Evolutionary conservation across 1,140 invertebrate genomes (phyloP), one percentile per base, ranked within the genome.

Genomic region (Anagrus nilaparvatae): DNA sequence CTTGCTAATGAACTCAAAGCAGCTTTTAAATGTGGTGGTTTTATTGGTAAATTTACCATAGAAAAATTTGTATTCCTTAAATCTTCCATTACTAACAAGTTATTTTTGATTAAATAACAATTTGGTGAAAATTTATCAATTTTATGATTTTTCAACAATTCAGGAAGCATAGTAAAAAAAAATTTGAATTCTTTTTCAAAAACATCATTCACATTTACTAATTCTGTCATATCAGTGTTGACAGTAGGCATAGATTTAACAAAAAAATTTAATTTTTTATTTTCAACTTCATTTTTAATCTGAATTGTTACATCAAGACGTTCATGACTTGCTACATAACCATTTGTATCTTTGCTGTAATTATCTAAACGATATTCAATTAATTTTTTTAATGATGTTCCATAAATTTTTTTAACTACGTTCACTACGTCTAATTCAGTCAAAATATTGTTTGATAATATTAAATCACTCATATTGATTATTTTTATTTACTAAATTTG

Each of bases 121-220:
- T 59, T 58, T 14, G 70, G 67, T 0, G 58, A 53, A 53, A 58
- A 64, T 2, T 32, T 24, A 16, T 58, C 50, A 3, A 53, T 53
- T 0, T 47, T 46, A 14, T 59, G 63, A 16, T 42, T 48, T 9
- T 59, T 31, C 0, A 51, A 43, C 1, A 73, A 36, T 21, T 59
- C 39, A 4, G 70, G 69, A 4, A 73, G 40, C 7, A 74, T 48
- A 18, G 59, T 43, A 23, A 48, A 43, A 37, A 70, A 74, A n/a
- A 74, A 62, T 1, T 43, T 46, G 7, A 59, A 57, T 50, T 76
- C 73, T 33, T 73, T 66, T 20, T 64, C 33, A 43, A 76, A 76
- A 1, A 69, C 65, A 0, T 69, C 63, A 34, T 65, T 68, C 9
- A 67, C 55, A 24, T 63, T 55, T 4, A 76, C 41, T 30, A 70